Evolutionary conservation across 2,888 invertebrate genomes (phyloP).

Genomic region (Cerastis rubricosa): DNA sequence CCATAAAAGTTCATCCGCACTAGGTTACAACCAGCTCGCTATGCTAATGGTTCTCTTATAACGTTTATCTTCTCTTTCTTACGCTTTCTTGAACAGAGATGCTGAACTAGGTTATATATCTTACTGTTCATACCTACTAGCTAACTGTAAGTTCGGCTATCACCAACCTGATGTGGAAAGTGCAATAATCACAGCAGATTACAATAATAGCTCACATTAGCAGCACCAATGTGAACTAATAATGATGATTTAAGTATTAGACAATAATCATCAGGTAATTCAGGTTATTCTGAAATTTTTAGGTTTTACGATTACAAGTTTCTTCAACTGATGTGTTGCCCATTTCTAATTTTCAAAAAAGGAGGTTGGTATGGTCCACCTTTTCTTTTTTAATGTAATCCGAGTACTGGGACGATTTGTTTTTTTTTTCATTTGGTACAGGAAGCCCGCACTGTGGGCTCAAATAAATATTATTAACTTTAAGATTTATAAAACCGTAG

Average conservation of each 20-base stretch:
- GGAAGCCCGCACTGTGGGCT: no score
- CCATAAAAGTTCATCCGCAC: background rate
- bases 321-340: background rate
- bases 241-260: background rate
- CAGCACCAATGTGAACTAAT: background rate
- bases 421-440: no score
- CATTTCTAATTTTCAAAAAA: background rate
- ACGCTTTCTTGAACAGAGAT: conserved; percentile 29
- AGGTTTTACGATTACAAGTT: background rate
- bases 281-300: background rate
- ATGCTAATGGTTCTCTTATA: background rate
- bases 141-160: no score
- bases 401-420: background rate
- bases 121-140: background rate
- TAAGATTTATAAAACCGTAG: no score
- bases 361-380: no score
- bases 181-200: no score
- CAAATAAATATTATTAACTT: no score
- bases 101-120: conserved; percentile 30
- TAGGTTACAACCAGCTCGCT: background rate
- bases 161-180: background rate
- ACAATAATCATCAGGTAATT: background rate
- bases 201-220: no score
- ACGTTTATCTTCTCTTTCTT: conserved; percentile 8
- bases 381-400: no score